Evolutionary conservation across 2,113 vertebrate species (phyloP).

Genomic region (Etia nguti): DNA sequence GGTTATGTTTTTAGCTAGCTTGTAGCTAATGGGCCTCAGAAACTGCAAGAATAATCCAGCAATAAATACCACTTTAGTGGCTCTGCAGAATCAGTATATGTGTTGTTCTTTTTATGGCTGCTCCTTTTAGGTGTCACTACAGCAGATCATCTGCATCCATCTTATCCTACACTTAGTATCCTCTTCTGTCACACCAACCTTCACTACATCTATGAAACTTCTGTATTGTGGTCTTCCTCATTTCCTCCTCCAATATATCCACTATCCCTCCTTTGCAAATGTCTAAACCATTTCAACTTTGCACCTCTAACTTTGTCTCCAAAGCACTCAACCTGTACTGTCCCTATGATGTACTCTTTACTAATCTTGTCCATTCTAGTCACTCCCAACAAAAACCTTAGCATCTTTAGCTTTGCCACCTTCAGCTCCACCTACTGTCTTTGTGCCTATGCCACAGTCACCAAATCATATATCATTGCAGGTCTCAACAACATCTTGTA

Average conservation of each 20-base stretch:
- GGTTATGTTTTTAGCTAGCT: background rate
- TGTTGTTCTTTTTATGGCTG: background rate
- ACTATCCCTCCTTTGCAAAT: background rate
- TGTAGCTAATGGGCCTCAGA: background rate
- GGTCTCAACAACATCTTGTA: background rate
- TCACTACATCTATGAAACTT: rapidly evolving
- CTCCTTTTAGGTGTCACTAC: background rate
- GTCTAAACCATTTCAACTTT: background rate
- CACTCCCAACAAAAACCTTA: rapidly evolving
- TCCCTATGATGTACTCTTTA: background rate
- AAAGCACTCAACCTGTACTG: background rate
- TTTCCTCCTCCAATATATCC: background rate
- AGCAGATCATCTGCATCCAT: rapidly evolving
- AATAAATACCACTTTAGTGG: background rate
- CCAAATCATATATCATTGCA: background rate
- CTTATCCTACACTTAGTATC: background rate
- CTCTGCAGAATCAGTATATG: background rate
- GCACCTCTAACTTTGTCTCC: background rate
- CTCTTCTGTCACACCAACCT: background rate
- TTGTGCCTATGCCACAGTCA: background rate
- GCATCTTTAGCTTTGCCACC: background rate
- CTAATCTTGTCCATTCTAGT: background rate
- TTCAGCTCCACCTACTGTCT: background rate
- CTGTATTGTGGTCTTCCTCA: background rate
- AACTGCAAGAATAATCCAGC: background rate